Base-by-base conservation (phyloP, 2,888 invertebrate species). In the Acleris holmiana region DNA sequence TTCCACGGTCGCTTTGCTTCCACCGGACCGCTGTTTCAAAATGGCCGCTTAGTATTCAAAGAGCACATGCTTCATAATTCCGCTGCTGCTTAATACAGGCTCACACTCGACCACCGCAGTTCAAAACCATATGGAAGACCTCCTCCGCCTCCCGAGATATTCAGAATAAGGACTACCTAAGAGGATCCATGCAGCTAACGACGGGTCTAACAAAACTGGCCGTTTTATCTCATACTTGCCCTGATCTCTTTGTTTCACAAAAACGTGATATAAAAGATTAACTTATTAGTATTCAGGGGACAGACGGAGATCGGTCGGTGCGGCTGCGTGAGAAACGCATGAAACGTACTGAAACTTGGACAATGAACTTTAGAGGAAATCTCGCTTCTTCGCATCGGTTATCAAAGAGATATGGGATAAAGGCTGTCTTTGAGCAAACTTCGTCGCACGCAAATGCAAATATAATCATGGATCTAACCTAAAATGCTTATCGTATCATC, bases 251-350 rank as follows among this genome's bases (percentile, higher is more conserved):
- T 91, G 91, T 91, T 91, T 90, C 85, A 88, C 84, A 84, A 88
- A 85, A 88, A 88, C 85, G 86, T 85, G 88, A 90, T 91, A 88
- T 89, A 90, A 91, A 90, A 91, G 91, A 90, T 91, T 89, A 91
- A 87, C 88, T 89, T 88, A 90, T 92, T 92, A 91, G 90, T 91
- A 92, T 92, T 90, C 91, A 76, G 77, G 77, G 72, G 73, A 81
- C 82, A 82, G 72, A 69, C 65, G 56, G 72, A 83, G 83, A 83
- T 84, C 78, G 79, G 83, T 79, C 77, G 77, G 79, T 77, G 76
- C 76, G 62, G 70, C 73, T 74, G 75, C 77, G 78, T 85, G 87
- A 83, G 82, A 84, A 82, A 82, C 77, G 79, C 77, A 73, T 75
- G 77, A 76, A 76, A 78, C 73, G 67, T 50, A 60, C 65, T 60